phyloP scores from a whole-genome alignment of 2,113 vertebrate species.

The Neoarius graeffei region DNA sequence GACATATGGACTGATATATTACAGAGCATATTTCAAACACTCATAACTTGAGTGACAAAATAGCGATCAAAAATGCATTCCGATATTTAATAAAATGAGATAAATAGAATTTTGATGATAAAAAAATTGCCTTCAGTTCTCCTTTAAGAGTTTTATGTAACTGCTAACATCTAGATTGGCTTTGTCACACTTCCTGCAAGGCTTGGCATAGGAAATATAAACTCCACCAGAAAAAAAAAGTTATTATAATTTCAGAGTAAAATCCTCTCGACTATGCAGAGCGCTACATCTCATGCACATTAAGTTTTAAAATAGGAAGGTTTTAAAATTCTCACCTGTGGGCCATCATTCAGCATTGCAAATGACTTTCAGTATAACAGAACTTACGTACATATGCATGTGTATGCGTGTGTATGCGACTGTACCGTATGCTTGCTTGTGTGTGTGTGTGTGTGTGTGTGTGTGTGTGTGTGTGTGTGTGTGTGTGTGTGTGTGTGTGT shows the following conservation, averaged over 20 bases:
- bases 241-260: background rate
- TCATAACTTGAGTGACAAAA: too few relatives aligned
- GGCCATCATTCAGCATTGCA: slow-evolving; percentile 68
- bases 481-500: slow-evolving; percentile 29
- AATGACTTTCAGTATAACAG: slow-evolving; percentile 73
- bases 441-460: slow-evolving; percentile 36
- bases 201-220: background rate
- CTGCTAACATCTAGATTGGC: too few relatives aligned
- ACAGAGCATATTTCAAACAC: too few relatives aligned
- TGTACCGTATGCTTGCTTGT: background rate
- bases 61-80: too few relatives aligned
- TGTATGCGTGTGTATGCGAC: slow-evolving; percentile 13
- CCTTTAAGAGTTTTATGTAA: background rate
- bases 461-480: too few relatives aligned
- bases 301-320: background rate
- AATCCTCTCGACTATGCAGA: slow-evolving; percentile 43
- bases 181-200: background rate
- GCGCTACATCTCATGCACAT: slow-evolving; percentile 20
- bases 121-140: too few relatives aligned
- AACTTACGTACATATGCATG: slow-evolving; percentile 59
- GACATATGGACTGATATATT: too few relatives aligned
- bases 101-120: too few relatives aligned
- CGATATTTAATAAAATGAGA: too few relatives aligned
- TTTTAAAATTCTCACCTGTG: slow-evolving; percentile 17
- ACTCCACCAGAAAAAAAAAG: background rate